phyloP scores from a whole-genome alignment of 2,888 invertebrate species.

The Eupithecia subumbrata region DNA sequence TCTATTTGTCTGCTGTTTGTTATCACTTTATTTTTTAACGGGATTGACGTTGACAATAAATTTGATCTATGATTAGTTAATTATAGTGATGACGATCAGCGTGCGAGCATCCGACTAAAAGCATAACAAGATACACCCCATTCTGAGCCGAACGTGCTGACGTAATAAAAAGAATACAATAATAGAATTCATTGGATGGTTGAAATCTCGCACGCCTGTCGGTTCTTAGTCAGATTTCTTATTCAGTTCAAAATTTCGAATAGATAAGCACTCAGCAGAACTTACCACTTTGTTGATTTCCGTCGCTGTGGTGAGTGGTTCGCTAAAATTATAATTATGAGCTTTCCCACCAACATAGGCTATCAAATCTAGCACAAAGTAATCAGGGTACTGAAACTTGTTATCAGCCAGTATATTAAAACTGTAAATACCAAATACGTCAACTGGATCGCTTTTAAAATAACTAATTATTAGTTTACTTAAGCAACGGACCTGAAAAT shows the following conservation, averaged over 20 bases:
- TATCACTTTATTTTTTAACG: no score
- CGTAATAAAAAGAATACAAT: neutral
- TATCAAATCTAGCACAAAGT: neutral
- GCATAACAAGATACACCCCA: no score
- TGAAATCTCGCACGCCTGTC: no score
- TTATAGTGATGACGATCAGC: neutral
- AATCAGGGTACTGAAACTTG: neutral
- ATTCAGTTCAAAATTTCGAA: no score
- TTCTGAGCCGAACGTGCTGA: no score
- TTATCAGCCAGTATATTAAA: conserved; percentile 6
- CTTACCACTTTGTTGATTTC: conserved; percentile 6
- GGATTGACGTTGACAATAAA: no score
- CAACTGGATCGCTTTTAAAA: neutral
- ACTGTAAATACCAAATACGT: neutral
- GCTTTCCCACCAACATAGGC: neutral
- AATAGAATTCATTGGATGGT: neutral
- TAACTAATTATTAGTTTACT: neutral
- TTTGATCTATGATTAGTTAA: neutral
- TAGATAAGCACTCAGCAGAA: no score
- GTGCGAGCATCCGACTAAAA: no score
- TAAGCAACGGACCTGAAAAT: conserved; percentile 2
- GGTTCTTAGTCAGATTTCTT: no score
- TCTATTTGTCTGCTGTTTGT: no score
- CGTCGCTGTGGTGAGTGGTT: neutral
- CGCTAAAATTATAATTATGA: conserved; percentile 1